These are phyloP conservation scores for Drosophila niveifrons DNA, from an alignment of 2,888 invertebrate species.

Conservation along the genomic window DNA sequence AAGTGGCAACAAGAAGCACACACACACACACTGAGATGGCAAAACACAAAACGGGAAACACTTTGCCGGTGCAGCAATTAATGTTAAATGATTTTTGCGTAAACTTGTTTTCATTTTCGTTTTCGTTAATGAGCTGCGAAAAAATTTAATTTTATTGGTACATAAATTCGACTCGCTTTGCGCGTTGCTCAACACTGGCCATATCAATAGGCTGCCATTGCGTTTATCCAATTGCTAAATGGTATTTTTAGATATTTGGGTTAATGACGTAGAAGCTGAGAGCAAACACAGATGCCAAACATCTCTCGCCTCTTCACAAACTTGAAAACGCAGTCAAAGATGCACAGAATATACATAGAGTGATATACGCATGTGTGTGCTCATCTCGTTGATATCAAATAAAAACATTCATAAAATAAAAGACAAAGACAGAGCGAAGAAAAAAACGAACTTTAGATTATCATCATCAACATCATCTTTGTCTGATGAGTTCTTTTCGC, in stretches of 20 bases:
- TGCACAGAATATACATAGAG: slow-evolving; percentile 40
- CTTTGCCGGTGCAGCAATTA: slow-evolving; percentile 24
- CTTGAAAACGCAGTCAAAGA: slow-evolving; percentile 42
- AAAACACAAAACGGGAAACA: too few species aligned
- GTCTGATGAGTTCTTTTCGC: slow-evolving; percentile 73
- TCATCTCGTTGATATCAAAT: slow-evolving; percentile 45
- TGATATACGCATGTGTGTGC: slow-evolving; percentile 42
- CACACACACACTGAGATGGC: not conserved
- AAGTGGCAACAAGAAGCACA: not conserved
- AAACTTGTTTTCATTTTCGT: slow-evolving; percentile 3
- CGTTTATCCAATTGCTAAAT: slow-evolving; percentile 67
- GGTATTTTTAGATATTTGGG: slow-evolving; percentile 75
- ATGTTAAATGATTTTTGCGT: slow-evolving; percentile 34
- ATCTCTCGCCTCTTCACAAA: slow-evolving; percentile 33
- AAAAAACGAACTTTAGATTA: slow-evolving; percentile 63
- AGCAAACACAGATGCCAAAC: slow-evolving; percentile 56
- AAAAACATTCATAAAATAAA: slow-evolving; percentile 17
- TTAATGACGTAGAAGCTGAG: slow-evolving; percentile 69
- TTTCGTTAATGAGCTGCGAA: slow-evolving; percentile 45
- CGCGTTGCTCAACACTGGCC: slow-evolving; percentile 37
- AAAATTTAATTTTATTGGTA: slow-evolving; percentile 30
- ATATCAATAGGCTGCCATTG: slow-evolving; percentile 41
- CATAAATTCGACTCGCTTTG: slow-evolving; percentile 5
- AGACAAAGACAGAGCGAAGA: not conserved
- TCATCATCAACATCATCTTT: slow-evolving; percentile 48